Evolutionary conservation across 2,797 vertebrate species (phyloP).

Genomic region (Diceros bicornis): DNA sequence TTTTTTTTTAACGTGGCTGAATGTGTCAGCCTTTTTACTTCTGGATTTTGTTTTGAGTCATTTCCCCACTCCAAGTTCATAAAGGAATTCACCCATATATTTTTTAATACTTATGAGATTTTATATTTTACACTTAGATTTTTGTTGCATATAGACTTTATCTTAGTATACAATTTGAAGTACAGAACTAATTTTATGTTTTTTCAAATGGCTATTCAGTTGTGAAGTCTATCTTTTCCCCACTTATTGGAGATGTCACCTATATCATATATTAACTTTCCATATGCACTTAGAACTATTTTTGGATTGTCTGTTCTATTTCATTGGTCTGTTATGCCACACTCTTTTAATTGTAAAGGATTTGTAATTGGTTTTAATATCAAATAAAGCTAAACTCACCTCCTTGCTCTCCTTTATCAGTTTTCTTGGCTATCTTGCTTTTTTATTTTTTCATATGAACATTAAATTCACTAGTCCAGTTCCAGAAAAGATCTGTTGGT

Average conservation of each 20-base stretch:
- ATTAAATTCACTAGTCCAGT: slow-evolving; percentile 31
- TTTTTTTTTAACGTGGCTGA: not conserved
- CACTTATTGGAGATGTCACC: not conserved
- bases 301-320: not conserved
- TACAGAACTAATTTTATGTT: not conserved
- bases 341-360: not conserved
- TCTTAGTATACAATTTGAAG: not conserved
- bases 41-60: not conserved
- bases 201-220: not conserved
- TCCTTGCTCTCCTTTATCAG: not conserved
- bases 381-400: not conserved
- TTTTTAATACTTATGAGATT: slow-evolving; percentile 8
- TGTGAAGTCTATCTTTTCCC: not conserved
- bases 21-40: not conserved
- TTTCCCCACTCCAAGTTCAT: not conserved
- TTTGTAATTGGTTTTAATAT: not conserved
- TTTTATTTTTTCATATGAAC: not conserved
- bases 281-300: not conserved
- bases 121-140: not conserved
- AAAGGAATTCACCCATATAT: not conserved
- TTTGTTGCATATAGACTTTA: not conserved
- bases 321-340: not conserved
- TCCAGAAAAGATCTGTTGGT: not conserved
- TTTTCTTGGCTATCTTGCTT: not conserved
- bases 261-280: not conserved